phyloP scores from a whole-genome alignment of 2,888 invertebrate species.

The Trichacis sp. region DNA sequence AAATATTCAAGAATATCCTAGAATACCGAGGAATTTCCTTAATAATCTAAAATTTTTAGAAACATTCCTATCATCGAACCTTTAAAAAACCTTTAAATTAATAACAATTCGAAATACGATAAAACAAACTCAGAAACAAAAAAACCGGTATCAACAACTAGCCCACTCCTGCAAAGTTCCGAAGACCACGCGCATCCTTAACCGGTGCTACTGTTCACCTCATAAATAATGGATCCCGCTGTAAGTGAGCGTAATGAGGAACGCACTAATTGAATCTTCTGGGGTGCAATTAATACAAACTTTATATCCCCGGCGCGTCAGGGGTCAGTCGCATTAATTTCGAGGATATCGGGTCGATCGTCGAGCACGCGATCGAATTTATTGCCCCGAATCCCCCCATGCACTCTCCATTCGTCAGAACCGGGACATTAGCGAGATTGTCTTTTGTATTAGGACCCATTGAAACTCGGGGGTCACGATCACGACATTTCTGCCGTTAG shows the following conservation, averaged over 20 bases:
- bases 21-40: too few species aligned
- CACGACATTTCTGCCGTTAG: slow-evolving; percentile 49
- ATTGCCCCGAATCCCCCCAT: slow-evolving; percentile 10
- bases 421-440: slow-evolving; percentile 8
- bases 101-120: too few species aligned
- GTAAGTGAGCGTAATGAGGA: slow-evolving; percentile 66
- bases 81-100: too few species aligned
- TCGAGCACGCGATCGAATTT: slow-evolving; percentile 33
- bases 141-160: too few species aligned
- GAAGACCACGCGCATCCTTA: slow-evolving; percentile 56
- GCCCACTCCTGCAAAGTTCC: slow-evolving; percentile 46
- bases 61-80: too few species aligned
- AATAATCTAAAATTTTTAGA: too few species aligned
- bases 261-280: slow-evolving; percentile 68
- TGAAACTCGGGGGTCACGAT: slow-evolving; percentile 52
- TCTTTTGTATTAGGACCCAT: slow-evolving; percentile 14
- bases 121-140: too few species aligned
- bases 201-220: slow-evolving; percentile 50
- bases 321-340: slow-evolving; percentile 58
- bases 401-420: slow-evolving; percentile 1
- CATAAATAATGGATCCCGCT: slow-evolving; percentile 64
- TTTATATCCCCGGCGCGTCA: slow-evolving; percentile 52
- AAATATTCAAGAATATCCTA: too few species aligned
- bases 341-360: slow-evolving; percentile 31
- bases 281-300: slow-evolving; percentile 66